Base-by-base conservation (phyloP, 2,888 invertebrate species). In the Ptychoptera albimana region DNA sequence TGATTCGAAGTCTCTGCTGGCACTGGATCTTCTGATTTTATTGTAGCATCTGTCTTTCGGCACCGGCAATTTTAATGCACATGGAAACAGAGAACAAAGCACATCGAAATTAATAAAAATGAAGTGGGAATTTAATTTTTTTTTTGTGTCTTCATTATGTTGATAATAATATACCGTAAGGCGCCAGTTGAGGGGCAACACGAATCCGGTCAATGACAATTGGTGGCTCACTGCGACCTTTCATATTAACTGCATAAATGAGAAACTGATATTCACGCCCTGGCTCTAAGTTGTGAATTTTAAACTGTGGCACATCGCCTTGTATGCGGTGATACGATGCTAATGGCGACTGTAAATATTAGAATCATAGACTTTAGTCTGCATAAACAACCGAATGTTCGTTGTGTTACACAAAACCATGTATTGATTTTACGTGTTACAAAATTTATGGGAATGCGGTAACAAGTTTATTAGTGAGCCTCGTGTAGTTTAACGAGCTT, bases 231-330 rank as follows among this genome's bases (percentile, higher is more conserved):
- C 85, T 86, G 51, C 79, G 73, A 47, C 88, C 88, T 57, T 79
- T 75, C 8, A 82, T 80, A 53, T 88, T 89, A 52, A 83, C 81
- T 14, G 87, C 82, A 60, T 82, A 88, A 31, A 88, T 79, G 50
- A 78, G 70, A 50, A 87, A 73, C 57, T 82, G 81, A 65, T 88
- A 89, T 57, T 77, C 74, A 52, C 76, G 74, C 43, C 82, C 85
- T 13, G 86, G 80, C 46, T 81, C 74, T 47, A 89, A 69, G 50
- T 77, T 78, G 57, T 78, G 79, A 45, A 86, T 68, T 39, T 78
- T 72, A 56, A 85, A 85, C 53, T 75, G 74, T 1, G 85, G 85
- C 48, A 69, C 68, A 50, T 73, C 69, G 61, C 79, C 72, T 59
- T 78, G 67, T 55, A 75, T 70, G 54, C 79, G 65, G 60, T 76